These are phyloP conservation scores for Tretioscincus oriximinensis DNA, from an alignment of 2,113 vertebrate genomes.

Conservation along the genomic window DNA sequence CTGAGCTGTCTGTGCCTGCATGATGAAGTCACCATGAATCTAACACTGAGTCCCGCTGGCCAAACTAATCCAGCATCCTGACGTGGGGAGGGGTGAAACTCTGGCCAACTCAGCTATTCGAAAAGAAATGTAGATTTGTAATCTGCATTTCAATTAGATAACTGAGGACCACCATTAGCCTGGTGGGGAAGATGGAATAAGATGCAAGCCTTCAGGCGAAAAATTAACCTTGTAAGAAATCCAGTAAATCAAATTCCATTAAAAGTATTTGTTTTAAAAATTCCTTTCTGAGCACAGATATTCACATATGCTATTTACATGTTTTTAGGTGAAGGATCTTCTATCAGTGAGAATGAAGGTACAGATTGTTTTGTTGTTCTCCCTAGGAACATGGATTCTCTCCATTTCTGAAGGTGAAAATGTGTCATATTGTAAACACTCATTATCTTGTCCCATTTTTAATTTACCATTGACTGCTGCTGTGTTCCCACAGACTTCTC, in stretches of 20 bases:
- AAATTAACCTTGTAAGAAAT: not conserved
- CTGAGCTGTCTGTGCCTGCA: no score
- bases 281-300: not conserved
- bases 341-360: not conserved
- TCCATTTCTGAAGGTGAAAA: constrained; percentile 3
- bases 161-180: no score
- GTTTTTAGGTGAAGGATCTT: not conserved
- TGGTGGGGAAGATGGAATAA: no score
- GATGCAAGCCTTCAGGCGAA: no score
- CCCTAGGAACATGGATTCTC: not conserved
- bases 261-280: not conserved
- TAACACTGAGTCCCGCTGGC: no score
- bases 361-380: not conserved
- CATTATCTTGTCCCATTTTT: not conserved
- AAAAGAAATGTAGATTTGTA: no score
- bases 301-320: not conserved
- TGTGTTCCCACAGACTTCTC: not conserved
- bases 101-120: no score
- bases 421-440: not conserved
- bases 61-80: no score
- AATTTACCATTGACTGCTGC: not conserved
- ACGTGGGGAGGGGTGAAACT: no score
- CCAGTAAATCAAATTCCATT: not conserved
- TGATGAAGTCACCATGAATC: no score
- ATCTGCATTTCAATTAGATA: no score